Conservation (phyloP, 2,888 invertebrate species). For the Rhogogaster chlorosoma region DNA sequence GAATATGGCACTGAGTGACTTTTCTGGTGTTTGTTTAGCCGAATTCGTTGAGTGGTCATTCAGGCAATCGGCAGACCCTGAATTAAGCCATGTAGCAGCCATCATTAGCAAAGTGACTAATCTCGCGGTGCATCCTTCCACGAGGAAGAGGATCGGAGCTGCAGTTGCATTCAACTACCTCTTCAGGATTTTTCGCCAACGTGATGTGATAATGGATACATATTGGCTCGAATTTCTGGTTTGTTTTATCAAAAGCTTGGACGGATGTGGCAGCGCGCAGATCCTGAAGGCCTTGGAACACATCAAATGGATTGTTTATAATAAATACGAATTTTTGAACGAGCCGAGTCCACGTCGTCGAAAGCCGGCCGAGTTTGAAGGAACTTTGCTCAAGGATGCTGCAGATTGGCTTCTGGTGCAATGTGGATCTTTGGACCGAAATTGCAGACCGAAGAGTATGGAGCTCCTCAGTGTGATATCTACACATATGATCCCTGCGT, state of each 20-base stretch:
- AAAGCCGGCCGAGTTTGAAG: conserved; percentile 76
- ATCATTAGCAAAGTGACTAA: conserved; percentile 82
- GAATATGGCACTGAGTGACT: conserved; percentile 83
- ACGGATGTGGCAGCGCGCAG: conserved; percentile 79
- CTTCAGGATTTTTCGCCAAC: conserved; percentile 82
- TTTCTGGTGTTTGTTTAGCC: conserved; percentile 81
- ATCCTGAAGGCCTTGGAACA: conserved; percentile 81
- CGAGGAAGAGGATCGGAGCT: conserved; percentile 83
- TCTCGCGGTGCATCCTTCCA: conserved; percentile 81
- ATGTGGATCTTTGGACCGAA: conserved; percentile 76
- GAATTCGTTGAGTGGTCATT: conserved; percentile 86
- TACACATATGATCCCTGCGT: conserved; percentile 64
- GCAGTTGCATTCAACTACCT: conserved; percentile 86
- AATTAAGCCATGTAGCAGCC: conserved; percentile 77
- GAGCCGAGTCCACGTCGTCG: conserved; percentile 70
- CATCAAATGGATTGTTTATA: conserved; percentile 81
- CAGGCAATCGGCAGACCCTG: conserved; percentile 78
- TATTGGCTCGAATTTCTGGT: conserved; percentile 84
- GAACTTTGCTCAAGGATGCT: conserved; percentile 75
- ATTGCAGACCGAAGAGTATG: conserved; percentile 79
- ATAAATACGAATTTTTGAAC: conserved; percentile 79
- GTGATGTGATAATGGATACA: conserved; percentile 80
- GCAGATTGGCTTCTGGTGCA: conserved; percentile 79
- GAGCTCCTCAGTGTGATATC: conserved; percentile 77
- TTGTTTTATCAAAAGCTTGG: conserved; percentile 82